phyloP scores from a whole-genome alignment of 2,113 vertebrate species.

The Solea solea region DNA sequence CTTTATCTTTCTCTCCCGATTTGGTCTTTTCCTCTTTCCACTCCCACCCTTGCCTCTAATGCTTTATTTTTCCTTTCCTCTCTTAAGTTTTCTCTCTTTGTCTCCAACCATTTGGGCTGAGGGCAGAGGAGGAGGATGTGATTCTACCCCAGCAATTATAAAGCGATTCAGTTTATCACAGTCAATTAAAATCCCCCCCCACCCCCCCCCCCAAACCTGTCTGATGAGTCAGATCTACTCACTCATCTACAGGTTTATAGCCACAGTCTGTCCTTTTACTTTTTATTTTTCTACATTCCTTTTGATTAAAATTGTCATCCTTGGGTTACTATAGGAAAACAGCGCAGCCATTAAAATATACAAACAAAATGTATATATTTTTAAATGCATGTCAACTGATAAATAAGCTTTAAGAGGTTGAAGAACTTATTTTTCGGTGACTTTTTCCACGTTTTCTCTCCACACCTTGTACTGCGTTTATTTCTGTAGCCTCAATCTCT shows the following conservation, averaged over 20 bases:
- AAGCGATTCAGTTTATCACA: constrained; percentile 63
- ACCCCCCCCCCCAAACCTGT: constrained; percentile 23
- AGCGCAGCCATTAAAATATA: neutral
- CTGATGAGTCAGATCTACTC: constrained; percentile 31
- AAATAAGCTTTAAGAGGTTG: too few relatives aligned
- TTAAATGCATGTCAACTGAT: too few relatives aligned
- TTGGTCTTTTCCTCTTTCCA: constrained; percentile 6
- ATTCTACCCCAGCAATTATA: constrained; percentile 60
- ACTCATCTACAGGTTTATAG: constrained; percentile 18
- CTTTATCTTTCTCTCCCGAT: constrained; percentile 3
- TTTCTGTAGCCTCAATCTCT: neutral
- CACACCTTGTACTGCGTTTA: neutral
- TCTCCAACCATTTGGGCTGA: constrained; percentile 14
- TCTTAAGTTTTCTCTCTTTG: constrained; percentile 24
- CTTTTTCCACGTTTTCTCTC: neutral
- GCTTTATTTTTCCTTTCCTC: constrained; percentile 5
- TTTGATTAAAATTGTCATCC: neutral
- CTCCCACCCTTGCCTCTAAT: neutral
- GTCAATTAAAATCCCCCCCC: constrained; percentile 49
- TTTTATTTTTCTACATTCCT: constrained; percentile 1
- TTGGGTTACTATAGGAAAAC: neutral
- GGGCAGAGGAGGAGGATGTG: constrained; percentile 22
- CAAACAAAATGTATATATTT: too few relatives aligned
- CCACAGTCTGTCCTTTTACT: neutral
- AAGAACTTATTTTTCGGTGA: too few relatives aligned